These are phyloP conservation scores for Protula sp. DNA, from an alignment of 2,888 invertebrate species.

Conservation along the genomic window DNA sequence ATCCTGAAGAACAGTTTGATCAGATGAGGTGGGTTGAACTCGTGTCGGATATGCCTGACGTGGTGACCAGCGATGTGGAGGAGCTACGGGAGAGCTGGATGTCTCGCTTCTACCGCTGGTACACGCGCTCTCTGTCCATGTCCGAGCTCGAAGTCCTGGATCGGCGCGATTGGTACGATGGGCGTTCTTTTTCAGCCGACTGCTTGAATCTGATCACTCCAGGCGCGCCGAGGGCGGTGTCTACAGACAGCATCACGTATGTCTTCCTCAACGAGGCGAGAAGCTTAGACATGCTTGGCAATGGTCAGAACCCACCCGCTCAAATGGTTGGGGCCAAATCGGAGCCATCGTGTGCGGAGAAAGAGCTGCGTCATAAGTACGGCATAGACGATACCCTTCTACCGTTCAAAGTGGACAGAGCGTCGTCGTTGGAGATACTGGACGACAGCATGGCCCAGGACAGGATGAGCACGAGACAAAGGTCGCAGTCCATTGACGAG, in stretches of 20 bases:
- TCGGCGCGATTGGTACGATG: neutral
- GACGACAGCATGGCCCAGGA: neutral
- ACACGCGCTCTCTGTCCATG: conserved; percentile 5
- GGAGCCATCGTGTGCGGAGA: neutral
- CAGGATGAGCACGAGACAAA: neutral
- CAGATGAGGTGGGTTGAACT: neutral
- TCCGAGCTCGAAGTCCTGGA: conserved; percentile 11
- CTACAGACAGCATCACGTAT: conserved; percentile 16
- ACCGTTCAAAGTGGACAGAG: neutral
- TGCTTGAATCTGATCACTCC: conserved; percentile 1
- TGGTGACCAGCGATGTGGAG: neutral
- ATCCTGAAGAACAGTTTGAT: neutral
- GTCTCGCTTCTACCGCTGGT: neutral
- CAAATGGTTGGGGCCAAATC: neutral
- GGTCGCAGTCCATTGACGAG: conserved; percentile 2
- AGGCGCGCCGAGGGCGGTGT: neutral
- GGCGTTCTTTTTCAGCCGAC: conserved; percentile 5
- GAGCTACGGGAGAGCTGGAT: neutral
- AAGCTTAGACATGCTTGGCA: conserved; percentile 1
- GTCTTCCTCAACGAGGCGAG: conserved; percentile 11
- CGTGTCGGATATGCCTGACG: conserved; percentile 1
- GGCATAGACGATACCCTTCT: neutral
- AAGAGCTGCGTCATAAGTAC: neutral
- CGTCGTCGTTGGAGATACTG: neutral
- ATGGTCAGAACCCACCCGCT: neutral